Base-by-base conservation (phyloP, 2,113 vertebrate species). In the Cyanoliseus patagonus region DNA sequence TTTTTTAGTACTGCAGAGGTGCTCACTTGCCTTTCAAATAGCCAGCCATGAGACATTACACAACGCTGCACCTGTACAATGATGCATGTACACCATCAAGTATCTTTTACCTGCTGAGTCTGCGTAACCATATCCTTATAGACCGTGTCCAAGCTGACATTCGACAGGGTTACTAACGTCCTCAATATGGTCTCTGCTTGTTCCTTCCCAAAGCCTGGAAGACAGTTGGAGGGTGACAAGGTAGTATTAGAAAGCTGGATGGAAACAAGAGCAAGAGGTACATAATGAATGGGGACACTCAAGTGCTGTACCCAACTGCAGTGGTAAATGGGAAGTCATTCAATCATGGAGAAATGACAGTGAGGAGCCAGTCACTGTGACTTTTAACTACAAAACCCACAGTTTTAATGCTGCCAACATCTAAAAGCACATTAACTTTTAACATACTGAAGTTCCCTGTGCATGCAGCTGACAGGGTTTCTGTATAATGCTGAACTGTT, bases 81-180 rank as follows among this genome's bases (percentile, higher is more conserved):
- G 33, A 14, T 35, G 57, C 57, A 41, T 2, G 0, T 11, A 44
- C 18, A 31, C 14, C 17, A 66, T 1, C 16, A 15, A 9, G 0
- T 0, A 39, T 28, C 18, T n/a, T 46, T 88, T 97, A 99, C 99
- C 99, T 99, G 99, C 95, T 99, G 99, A 24, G 98, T 97, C 94
- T 98, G 98, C 3, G 99, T 99, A 67, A 99, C 99, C 99, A 99
- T 99, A 80, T 99, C 99, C 95, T 98, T 99, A 81, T 99, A 99
- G 31, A 99, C 97, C 2, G 98, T 98, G 96, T 99, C 99, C 82
- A 99, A 98, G 97, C 99, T 99, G 63, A 99, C 97, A 5, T 98
- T 98, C 0, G 99, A 98, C 92, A 99, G 92, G 6, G 98, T 98
- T 30, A 98, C 98, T 76, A 99, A 93, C 0, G 98, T 98, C 0